phyloP scores from a whole-genome alignment of 2,797 vertebrate species.

The Streptopelia turtur region DNA sequence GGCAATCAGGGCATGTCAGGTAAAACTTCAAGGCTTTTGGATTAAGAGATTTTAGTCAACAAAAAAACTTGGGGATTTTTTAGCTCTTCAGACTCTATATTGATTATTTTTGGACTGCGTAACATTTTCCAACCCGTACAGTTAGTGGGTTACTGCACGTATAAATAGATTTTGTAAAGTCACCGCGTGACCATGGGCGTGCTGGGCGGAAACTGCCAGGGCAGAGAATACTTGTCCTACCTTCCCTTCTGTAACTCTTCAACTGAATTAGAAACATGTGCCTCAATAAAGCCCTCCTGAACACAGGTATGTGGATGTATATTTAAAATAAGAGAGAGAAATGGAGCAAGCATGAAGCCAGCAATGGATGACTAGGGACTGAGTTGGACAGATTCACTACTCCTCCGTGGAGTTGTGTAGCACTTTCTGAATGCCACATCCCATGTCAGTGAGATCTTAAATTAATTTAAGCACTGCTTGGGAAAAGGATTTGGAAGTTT shows the following conservation, averaged over 20 bases:
- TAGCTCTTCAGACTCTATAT: neutral
- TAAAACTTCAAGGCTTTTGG: neutral
- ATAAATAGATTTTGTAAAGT: neutral
- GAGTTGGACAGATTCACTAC: neutral
- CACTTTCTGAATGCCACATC: neutral
- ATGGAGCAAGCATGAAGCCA: neutral
- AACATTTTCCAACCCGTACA: neutral
- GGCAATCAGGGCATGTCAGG: accelerated
- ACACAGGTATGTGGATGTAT: too few relatives aligned
- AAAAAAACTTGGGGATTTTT: neutral
- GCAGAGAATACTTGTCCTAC: neutral
- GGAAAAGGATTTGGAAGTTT: neutral
- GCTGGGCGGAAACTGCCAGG: neutral
- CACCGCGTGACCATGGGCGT: neutral
- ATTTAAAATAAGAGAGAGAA: neutral
- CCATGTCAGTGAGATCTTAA: neutral
- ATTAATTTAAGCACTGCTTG: neutral
- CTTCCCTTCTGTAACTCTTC: neutral
- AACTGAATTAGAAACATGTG: neutral
- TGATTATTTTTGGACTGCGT: neutral
- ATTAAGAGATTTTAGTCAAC: neutral
- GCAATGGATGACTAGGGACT: neutral
- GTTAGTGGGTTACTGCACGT: neutral
- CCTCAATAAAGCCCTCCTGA: neutral
- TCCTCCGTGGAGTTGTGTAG: neutral